phyloP scores from a whole-genome alignment of 2,797 vertebrate species.

The Anomalospiza imberbis region DNA sequence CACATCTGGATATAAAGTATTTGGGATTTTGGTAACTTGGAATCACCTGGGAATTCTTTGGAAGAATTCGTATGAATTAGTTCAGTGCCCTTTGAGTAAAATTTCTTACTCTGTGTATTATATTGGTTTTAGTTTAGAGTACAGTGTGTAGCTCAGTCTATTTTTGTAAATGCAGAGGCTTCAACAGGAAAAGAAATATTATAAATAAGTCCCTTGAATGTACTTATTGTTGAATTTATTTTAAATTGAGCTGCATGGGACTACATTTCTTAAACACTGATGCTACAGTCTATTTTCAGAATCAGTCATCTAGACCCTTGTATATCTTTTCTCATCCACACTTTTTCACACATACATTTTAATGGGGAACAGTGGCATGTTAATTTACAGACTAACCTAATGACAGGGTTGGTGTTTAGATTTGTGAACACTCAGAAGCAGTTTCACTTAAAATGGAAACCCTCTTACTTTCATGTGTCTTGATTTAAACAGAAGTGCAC shows the following conservation, averaged over 20 bases:
- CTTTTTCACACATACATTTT: background rate
- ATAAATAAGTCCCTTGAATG: background rate
- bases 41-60: background rate
- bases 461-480: slow-evolving; percentile 1
- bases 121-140: background rate
- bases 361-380: background rate
- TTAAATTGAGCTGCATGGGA: background rate
- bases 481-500: slow-evolving; percentile 22
- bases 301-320: background rate
- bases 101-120: background rate
- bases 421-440: background rate
- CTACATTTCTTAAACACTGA: background rate
- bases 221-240: slow-evolving; percentile 3
- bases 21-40: background rate
- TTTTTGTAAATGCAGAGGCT: background rate
- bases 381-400: background rate
- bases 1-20: background rate
- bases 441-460: slow-evolving; percentile 27
- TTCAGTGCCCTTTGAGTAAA: background rate
- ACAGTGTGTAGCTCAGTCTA: background rate
- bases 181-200: background rate
- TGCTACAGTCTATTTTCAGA: background rate
- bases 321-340: background rate
- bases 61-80: background rate
- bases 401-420: background rate